phyloP scores from a whole-genome alignment of 1,140 invertebrate genomes.

The Aphelenchoides besseyi region DNA sequence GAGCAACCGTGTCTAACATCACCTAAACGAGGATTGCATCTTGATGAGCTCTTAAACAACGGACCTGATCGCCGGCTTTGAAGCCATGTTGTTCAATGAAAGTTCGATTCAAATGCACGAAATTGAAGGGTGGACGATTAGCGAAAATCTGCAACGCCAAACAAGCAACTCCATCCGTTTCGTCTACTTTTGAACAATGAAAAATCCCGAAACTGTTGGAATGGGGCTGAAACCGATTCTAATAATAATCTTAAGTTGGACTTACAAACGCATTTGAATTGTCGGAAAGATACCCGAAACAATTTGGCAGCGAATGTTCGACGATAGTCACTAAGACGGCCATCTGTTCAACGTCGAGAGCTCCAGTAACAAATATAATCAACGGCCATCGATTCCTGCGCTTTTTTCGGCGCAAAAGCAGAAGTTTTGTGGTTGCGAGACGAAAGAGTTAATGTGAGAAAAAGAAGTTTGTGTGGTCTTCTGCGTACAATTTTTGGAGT shows the following conservation, averaged over 20 bases:
- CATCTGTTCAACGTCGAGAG: background rate
- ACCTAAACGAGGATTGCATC: constrained; percentile 28
- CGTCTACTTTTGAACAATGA: constrained; percentile 19
- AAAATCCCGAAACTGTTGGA: constrained; percentile 26
- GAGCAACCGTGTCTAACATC: constrained; percentile 35
- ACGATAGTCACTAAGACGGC: constrained; percentile 15
- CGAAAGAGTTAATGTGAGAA: background rate
- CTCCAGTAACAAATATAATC: background rate
- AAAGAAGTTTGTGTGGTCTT: background rate
- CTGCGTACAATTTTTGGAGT: background rate
- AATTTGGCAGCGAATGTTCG: constrained; percentile 21
- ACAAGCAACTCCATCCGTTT: background rate
- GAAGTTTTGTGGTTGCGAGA: background rate
- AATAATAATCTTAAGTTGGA: background rate
- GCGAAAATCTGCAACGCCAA: constrained; percentile 26
- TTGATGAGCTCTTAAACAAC: background rate
- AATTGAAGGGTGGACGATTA: constrained; percentile 18
- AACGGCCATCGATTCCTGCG: background rate
- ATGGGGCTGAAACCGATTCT: constrained; percentile 5
- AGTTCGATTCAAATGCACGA: constrained; percentile 16
- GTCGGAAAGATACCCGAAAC: constrained; percentile 25
- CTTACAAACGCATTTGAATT: constrained; percentile 13
- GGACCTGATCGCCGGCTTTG: constrained; percentile 17
- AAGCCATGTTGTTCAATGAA: constrained; percentile 14
- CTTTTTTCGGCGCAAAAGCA: background rate